Conservation (phyloP, 2,113 vertebrate species). For the Microcebus griseorufus region DNA sequence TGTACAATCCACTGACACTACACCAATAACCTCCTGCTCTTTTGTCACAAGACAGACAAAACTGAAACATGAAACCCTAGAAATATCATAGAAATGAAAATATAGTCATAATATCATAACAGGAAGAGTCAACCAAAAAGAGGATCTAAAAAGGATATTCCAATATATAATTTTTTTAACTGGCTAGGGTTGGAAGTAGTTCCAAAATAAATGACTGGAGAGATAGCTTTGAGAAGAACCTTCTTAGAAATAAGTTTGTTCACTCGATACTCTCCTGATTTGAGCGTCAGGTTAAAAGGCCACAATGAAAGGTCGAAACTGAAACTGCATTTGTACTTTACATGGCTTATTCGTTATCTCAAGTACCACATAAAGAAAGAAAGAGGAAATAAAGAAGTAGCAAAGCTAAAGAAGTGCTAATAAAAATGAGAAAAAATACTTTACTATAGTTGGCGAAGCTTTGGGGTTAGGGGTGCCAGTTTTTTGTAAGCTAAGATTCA, state of each 20-base stretch:
- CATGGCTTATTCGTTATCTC: neutral
- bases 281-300: neutral
- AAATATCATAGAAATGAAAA: neutral
- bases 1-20: neutral
- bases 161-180: neutral
- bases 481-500: neutral
- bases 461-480: neutral
- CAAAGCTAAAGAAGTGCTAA: neutral
- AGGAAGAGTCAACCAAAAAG: neutral
- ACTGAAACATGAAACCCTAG: neutral
- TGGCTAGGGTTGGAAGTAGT: neutral
- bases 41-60: neutral
- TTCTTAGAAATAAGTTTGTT: neutral
- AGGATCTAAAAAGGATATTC: neutral
- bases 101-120: neutral
- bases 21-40: neutral
- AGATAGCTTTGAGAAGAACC: neutral
- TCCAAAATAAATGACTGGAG: neutral
- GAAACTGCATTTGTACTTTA: neutral
- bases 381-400: neutral
- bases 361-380: neutral
- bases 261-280: neutral
- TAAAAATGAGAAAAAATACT: neutral
- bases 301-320: neutral
- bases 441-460: neutral